Evolutionary conservation across 2,113 vertebrate species (phyloP).

Genomic region (Semnornis frantzii): DNA sequence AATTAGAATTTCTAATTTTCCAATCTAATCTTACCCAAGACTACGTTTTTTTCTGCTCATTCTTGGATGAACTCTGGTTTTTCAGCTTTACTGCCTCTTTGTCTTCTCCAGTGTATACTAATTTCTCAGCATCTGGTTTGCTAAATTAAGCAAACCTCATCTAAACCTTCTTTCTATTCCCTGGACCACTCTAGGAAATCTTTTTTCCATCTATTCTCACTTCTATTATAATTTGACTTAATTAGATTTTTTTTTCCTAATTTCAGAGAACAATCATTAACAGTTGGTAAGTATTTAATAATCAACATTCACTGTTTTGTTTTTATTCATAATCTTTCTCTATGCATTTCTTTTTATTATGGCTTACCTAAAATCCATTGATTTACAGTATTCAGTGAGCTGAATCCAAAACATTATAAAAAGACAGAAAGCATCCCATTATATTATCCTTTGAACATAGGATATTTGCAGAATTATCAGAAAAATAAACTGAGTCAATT

Average conservation of each 20-base stretch:
- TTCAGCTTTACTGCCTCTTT: not conserved
- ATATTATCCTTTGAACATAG: not conserved
- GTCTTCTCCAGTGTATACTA: not conserved
- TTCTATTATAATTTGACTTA: not conserved
- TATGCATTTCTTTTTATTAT: not conserved
- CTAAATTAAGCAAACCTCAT: not conserved
- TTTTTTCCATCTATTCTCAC: not conserved
- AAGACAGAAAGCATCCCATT: not conserved
- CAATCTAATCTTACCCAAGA: not conserved
- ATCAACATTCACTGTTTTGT: not conserved
- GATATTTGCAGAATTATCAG: not conserved
- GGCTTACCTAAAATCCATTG: not conserved
- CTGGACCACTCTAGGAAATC: not conserved
- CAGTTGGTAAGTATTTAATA: not conserved
- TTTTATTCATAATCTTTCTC: not conserved
- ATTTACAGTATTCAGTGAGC: not conserved
- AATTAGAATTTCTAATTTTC: constrained; percentile 32
- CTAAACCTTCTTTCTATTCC: not conserved
- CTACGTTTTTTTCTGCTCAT: not conserved
- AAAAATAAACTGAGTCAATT: not conserved
- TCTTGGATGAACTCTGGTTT: not conserved
- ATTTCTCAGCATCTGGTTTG: not conserved
- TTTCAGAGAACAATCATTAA: not conserved
- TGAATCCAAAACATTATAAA: not conserved
- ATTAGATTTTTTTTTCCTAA: not conserved